These are phyloP conservation scores for Rhingia rostrata DNA, from an alignment of 2,888 invertebrate species.

Conservation along the genomic window DNA sequence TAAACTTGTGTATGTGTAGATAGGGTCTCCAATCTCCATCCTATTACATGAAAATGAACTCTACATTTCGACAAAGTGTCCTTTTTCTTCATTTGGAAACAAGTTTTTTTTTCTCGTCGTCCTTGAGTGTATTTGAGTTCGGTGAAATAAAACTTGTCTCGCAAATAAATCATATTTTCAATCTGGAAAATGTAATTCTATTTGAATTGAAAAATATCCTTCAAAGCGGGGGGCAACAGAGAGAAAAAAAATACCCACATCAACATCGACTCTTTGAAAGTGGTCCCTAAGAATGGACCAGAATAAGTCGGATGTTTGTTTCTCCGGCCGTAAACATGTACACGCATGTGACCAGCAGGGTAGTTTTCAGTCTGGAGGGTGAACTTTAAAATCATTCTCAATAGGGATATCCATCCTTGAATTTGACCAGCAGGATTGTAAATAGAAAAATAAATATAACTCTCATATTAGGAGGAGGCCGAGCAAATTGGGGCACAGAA, in stretches of 20 bases:
- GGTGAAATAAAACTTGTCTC: conserved; percentile 39
- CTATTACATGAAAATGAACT: conserved; percentile 52
- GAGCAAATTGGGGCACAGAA: background rate
- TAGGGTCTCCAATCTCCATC: conserved; percentile 7
- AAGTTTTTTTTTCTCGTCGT: conserved; percentile 5
- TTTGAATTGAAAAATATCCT: conserved; percentile 65
- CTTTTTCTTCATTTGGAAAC: conserved; percentile 24
- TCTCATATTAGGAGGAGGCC: background rate
- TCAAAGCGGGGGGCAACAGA: conserved; percentile 21
- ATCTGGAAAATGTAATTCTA: conserved; percentile 64
- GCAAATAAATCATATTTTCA: conserved; percentile 70
- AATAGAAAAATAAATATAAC: conserved; percentile 28
- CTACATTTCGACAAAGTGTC: conserved; percentile 44
- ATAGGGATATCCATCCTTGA: conserved; percentile 45
- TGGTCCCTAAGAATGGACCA: conserved; percentile 12
- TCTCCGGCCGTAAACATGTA: background rate
- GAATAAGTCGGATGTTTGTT: no score
- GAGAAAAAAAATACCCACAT: conserved; percentile 18
- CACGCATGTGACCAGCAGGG: conserved; percentile 25
- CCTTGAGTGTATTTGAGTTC: conserved; percentile 15
- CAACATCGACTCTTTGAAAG: conserved; percentile 20
- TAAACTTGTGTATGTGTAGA: background rate
- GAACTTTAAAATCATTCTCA: conserved; percentile 33
- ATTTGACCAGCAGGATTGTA: conserved; percentile 53
- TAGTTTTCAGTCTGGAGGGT: background rate